Evolutionary conservation across 2,888 invertebrate genomes (phyloP).

Genomic region (Parelbella ahira): DNA sequence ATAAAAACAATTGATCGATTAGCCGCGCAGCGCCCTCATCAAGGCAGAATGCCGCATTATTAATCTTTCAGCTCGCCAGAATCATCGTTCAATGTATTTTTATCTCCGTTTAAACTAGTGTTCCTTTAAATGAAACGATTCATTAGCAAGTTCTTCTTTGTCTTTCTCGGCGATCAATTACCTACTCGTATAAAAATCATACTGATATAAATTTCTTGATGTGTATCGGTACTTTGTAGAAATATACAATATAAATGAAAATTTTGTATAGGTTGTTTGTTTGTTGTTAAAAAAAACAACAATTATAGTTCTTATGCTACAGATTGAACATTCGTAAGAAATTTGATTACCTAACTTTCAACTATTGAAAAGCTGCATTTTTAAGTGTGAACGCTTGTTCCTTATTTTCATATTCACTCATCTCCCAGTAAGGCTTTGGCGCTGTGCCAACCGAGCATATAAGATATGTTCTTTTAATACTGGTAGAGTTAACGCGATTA

Average conservation of each 20-base stretch:
- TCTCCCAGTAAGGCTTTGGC: constrained; percentile 40
- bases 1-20: constrained; percentile 26
- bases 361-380: constrained; percentile 7
- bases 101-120: constrained; percentile 5
- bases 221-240: no score
- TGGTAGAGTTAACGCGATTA: constrained; percentile 48
- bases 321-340: no score
- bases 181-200: no score
- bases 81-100: constrained; percentile 19
- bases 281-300: no score
- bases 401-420: constrained; percentile 36
- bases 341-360: no score
- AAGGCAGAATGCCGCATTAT: constrained; percentile 19
- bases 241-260: no score
- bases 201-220: no score
- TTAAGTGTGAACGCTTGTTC: constrained; percentile 12
- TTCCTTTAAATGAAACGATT: constrained; percentile 10
- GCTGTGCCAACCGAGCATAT: constrained; percentile 39
- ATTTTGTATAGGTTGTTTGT: no score
- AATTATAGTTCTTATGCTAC: no score
- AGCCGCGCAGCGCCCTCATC: constrained; percentile 15
- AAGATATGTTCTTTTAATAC: constrained; percentile 53
- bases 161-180: no score
- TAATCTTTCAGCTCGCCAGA: constrained; percentile 13
- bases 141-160: constrained; percentile 3